Conservation (phyloP, 2,888 invertebrate genomes). For the Drosophila limbata region DNA sequence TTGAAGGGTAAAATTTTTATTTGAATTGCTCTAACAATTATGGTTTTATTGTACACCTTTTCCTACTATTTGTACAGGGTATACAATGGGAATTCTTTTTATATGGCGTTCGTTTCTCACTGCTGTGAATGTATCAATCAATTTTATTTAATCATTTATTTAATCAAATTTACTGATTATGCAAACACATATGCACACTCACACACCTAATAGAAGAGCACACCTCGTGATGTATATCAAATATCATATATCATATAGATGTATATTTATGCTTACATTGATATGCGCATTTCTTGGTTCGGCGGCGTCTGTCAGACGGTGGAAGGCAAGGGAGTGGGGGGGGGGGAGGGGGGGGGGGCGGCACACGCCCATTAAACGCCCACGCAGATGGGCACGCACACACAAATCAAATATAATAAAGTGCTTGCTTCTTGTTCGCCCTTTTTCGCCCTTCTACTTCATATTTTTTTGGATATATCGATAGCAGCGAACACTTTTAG, state of each 20-base stretch:
- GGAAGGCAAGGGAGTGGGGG: neutral
- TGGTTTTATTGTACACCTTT: neutral
- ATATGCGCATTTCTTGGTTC: constrained; percentile 41
- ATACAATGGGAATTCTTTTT: neutral
- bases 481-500: constrained; percentile 11
- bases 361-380: constrained; percentile 50
- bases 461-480: constrained; percentile 8
- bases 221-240: constrained; percentile 12
- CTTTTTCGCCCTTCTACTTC: neutral
- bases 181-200: constrained; percentile 36
- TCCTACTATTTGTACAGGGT: neutral
- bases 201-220: constrained; percentile 24
- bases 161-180: constrained; percentile 76
- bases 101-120: neutral
- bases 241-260: constrained; percentile 17
- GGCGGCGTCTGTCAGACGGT: neutral
- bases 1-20: neutral
- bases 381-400: constrained; percentile 35
- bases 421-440: constrained; percentile 31
- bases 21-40: neutral
- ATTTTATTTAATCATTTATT: constrained; percentile 71
- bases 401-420: constrained; percentile 59
- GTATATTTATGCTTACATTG: constrained; percentile 22
- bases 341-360: neutral
- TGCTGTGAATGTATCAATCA: constrained; percentile 47